Evolutionary conservation across 2,797 vertebrate genomes (phyloP).

Genomic region (Naso thynnoides): DNA sequence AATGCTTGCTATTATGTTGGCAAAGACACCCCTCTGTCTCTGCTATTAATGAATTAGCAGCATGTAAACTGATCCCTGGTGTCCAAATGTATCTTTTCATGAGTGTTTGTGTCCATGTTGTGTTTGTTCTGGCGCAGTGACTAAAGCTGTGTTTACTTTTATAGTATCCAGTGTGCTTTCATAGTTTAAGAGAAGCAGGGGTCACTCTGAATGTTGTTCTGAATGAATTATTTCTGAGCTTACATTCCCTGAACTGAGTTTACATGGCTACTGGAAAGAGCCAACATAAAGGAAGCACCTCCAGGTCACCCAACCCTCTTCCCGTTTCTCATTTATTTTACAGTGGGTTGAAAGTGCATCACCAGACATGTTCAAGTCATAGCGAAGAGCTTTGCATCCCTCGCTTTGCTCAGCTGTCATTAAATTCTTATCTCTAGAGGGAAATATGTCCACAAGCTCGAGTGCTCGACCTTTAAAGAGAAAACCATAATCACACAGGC

Average conservation of each 20-base stretch:
- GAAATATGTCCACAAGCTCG: constrained; percentile 17
- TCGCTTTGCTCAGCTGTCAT: constrained; percentile 26
- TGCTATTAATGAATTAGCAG: constrained; percentile 32
- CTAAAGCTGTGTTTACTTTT: background rate
- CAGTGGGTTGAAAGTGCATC: constrained; percentile 51
- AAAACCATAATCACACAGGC: constrained; percentile 23
- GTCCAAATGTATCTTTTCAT: background rate
- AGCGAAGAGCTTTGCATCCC: constrained; percentile 9
- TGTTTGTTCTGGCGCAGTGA: background rate
- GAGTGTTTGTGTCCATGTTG: background rate
- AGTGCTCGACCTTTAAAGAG: constrained; percentile 30
- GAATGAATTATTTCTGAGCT: constrained; percentile 49
- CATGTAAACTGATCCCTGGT: constrained; percentile 13
- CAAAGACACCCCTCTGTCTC: constrained; percentile 17
- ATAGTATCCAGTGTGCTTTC: background rate
- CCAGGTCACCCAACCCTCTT: constrained; percentile 40
- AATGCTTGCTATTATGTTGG: constrained; percentile 20
- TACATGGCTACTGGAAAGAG: constrained; percentile 30
- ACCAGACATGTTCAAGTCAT: constrained; percentile 32
- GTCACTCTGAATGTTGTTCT: constrained; percentile 24
- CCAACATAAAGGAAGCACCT: constrained; percentile 29
- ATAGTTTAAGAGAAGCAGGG: constrained; percentile 2
- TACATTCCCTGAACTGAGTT: constrained; percentile 12
- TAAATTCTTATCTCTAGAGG: constrained; percentile 15
- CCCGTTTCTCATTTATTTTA: constrained; percentile 69